phyloP scores from a whole-genome alignment of 2,113 vertebrate genomes.

The Strix aluco region DNA sequence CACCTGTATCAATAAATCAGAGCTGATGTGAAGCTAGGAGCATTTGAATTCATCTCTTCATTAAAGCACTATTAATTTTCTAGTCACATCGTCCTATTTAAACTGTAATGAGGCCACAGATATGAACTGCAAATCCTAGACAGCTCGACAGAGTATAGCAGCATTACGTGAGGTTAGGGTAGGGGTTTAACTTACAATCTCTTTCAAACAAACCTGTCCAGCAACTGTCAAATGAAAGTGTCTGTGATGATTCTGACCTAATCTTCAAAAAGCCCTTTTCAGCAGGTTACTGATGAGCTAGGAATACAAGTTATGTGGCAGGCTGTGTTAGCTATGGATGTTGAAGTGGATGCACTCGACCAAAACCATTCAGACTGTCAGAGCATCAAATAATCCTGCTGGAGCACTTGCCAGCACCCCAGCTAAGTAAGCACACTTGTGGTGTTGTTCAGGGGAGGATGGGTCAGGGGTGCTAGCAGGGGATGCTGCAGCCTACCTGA shows the following conservation, averaged over 20 bases:
- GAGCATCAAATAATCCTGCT: background rate
- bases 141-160: background rate
- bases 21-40: background rate
- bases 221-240: background rate
- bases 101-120: background rate
- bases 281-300: background rate
- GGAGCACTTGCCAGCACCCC: background rate
- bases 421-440: background rate
- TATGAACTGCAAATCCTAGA: background rate
- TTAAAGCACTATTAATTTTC: slow-evolving; percentile 22
- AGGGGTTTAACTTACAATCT: background rate
- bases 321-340: background rate
- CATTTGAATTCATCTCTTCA: background rate
- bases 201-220: background rate
- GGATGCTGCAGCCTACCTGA: background rate
- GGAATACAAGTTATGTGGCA: background rate
- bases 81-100: slow-evolving; percentile 7
- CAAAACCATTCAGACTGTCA: background rate
- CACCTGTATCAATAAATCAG: background rate
- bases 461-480: background rate
- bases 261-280: background rate
- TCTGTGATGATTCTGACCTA: background rate
- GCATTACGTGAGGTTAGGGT: background rate
- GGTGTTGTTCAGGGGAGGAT: accelerated
- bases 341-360: background rate